Conservation (phyloP, 1,140 invertebrate species). For the Aphelenchoides fujianensis region DNA sequence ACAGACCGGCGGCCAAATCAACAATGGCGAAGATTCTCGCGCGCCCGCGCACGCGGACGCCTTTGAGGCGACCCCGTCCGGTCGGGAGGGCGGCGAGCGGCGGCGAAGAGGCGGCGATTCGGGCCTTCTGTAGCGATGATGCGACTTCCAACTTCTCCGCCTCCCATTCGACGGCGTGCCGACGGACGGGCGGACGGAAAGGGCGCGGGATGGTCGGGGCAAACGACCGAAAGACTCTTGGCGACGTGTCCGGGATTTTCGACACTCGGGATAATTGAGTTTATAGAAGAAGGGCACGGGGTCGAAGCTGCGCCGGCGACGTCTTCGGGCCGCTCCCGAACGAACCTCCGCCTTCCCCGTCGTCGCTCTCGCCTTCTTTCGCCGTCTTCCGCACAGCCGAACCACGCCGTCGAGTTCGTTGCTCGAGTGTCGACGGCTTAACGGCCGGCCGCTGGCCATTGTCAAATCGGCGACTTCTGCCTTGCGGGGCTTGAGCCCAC, state of each 20-base stretch:
- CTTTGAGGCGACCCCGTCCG: no score
- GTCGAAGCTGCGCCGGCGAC: neutral
- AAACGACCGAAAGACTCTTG: no score
- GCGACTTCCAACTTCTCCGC: no score
- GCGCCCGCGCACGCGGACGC: neutral
- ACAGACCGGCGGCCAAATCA: neutral
- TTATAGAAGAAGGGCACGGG: constrained; percentile 1
- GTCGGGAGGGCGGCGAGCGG: no score
- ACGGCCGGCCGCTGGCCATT: neutral
- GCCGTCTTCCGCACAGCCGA: neutral
- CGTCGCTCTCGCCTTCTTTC: no score
- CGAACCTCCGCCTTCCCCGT: neutral
- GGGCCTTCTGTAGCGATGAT: no score
- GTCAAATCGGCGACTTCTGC: constrained; percentile 1
- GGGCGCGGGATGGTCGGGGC: no score
- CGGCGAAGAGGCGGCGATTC: no score
- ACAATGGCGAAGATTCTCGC: neutral
- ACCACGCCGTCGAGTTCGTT: neutral
- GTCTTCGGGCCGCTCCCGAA: neutral
- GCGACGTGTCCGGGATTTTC: neutral
- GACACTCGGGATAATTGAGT: constrained; percentile 1
- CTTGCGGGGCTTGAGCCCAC: no score
- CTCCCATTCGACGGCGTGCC: no score
- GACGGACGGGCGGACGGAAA: no score
- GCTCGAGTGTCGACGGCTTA: constrained; percentile 4